phyloP scores from a whole-genome alignment of 1,140 invertebrate genomes.

The Homalodisca vitripennis region DNA sequence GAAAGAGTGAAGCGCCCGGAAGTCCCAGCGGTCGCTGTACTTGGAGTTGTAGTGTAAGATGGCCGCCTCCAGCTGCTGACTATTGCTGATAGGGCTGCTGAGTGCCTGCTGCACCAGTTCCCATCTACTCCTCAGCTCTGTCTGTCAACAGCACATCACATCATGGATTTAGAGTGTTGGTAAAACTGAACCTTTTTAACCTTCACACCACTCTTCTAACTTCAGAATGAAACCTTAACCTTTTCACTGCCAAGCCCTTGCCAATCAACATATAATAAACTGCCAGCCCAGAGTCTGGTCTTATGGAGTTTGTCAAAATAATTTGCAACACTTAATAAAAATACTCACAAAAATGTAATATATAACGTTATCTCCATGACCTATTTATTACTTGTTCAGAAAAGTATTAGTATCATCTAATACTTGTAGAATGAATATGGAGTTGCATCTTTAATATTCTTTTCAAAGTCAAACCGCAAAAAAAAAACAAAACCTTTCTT shows the following conservation, averaged over 20 bases:
- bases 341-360: too few species aligned
- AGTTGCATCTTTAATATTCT: too few species aligned
- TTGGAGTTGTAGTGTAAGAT: slow-evolving; percentile 77
- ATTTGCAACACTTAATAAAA: too few species aligned
- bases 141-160: slow-evolving; percentile 39
- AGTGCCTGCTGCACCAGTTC: slow-evolving; percentile 70
- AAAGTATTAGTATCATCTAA: too few species aligned
- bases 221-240: not conserved
- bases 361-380: too few species aligned
- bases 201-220: not conserved
- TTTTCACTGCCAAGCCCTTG: not conserved
- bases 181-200: not conserved
- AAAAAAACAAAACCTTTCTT: too few species aligned
- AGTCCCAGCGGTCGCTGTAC: slow-evolving; percentile 67
- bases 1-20: slow-evolving; percentile 67
- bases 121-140: slow-evolving; percentile 69
- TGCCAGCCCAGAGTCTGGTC: too few species aligned
- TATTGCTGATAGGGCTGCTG: slow-evolving; percentile 61
- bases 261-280: not conserved
- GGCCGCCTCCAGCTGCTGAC: slow-evolving; percentile 67
- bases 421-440: too few species aligned
- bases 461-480: too few species aligned
- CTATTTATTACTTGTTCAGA: too few species aligned
- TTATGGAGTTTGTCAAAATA: too few species aligned
- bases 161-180: not conserved